phyloP scores from a whole-genome alignment of 2,888 invertebrate genomes.

The Cotesia congregata region DNA sequence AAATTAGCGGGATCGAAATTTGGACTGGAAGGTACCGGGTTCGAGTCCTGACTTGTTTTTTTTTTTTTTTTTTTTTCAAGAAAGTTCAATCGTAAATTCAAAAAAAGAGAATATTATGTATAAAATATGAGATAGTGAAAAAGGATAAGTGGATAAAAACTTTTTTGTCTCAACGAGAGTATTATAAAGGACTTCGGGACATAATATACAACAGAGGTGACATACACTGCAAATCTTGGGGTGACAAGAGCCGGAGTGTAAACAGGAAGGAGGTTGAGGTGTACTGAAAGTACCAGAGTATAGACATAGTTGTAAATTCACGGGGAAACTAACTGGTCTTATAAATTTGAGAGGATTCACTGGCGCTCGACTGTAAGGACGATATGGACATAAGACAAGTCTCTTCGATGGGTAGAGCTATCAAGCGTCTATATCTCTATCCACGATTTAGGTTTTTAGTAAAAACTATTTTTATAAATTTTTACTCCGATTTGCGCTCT shows the following conservation, averaged over 20 bases:
- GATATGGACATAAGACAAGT: slow-evolving; percentile 54
- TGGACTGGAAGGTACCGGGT: too few relatives aligned
- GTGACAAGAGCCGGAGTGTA: not conserved
- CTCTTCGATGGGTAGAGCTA: slow-evolving; percentile 13
- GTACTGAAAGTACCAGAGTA: slow-evolving; percentile 26
- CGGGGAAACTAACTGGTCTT: slow-evolving; percentile 55
- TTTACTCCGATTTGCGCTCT: too few relatives aligned
- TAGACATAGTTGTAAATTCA: slow-evolving; percentile 35
- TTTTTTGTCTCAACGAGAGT: not conserved
- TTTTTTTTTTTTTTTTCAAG: too few relatives aligned
- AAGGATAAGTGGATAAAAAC: not conserved
- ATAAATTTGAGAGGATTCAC: slow-evolving; percentile 59
- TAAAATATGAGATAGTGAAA: not conserved
- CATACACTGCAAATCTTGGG: not conserved
- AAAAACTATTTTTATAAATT: too few relatives aligned
- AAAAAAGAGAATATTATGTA: not conserved
- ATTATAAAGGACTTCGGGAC: not conserved
- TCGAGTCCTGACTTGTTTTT: too few relatives aligned
- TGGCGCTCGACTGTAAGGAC: slow-evolving; percentile 61
- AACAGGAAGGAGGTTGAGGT: slow-evolving; percentile 12
- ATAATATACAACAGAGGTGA: not conserved
- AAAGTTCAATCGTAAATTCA: not conserved
- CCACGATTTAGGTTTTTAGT: slow-evolving; percentile 11
- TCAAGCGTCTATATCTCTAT: slow-evolving; percentile 32
- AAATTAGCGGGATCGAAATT: too few relatives aligned